A percentile compares a stretch with the other conserved stretches of the same genome.
Conservation (phyloP, 2,797 vertebrate genomes). For the Danio aesculapii region DNA sequence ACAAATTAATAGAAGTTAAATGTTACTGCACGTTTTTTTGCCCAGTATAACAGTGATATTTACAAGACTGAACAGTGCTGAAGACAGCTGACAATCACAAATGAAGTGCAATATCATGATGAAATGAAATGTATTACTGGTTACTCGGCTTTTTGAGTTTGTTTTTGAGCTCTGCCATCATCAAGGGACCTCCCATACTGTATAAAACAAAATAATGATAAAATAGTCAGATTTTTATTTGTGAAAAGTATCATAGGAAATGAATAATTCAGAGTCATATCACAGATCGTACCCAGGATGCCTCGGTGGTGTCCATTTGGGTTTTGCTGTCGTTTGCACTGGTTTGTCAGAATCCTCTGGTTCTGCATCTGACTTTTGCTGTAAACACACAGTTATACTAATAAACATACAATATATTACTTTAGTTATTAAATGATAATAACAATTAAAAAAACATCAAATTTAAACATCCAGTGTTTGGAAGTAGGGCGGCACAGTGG, state of each 20-base stretch:
- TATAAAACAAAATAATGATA: conserved; percentile 36
- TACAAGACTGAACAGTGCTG: background rate
- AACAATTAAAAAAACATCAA: too few species aligned
- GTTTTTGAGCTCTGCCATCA: conserved; percentile 79
- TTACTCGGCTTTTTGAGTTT: conserved; percentile 79
- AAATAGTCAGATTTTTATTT: background rate
- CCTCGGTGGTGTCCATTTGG: conserved; percentile 77
- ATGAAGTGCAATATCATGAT: background rate
- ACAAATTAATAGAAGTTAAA: background rate
- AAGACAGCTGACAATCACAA: background rate
- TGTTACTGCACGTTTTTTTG: background rate
- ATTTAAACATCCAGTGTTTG: too few species aligned
- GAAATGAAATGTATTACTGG: conserved; percentile 62
- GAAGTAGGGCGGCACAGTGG: too few species aligned
- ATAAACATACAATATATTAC: background rate
- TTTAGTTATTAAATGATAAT: too few species aligned
- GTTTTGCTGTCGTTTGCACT: conserved; percentile 62
- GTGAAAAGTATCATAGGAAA: background rate
- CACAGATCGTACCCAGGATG: conserved; percentile 72
- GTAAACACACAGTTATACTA: conserved; percentile 13
- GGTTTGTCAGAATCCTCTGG: conserved; percentile 55
- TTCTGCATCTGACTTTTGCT: conserved; percentile 63
- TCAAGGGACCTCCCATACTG: conserved; percentile 79
- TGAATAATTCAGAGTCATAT: background rate
- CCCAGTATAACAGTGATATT: background rate